Evolutionary conservation across 2,113 vertebrate genomes (phyloP).

Genomic region (Bubo bubo): DNA sequence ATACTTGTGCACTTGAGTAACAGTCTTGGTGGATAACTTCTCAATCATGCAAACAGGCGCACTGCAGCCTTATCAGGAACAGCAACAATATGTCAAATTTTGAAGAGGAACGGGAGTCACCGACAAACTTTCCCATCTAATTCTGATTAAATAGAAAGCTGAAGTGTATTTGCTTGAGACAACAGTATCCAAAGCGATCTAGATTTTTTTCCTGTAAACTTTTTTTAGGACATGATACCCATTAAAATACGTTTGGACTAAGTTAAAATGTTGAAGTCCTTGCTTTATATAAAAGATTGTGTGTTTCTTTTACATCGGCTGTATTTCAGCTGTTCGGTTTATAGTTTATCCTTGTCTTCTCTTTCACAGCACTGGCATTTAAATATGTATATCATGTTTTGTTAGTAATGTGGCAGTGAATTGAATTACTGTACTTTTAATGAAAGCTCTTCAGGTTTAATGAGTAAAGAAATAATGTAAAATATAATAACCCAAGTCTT

Average conservation of each 20-base stretch:
- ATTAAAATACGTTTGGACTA: background rate
- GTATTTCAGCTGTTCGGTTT: background rate
- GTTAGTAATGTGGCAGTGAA: conserved; percentile 15
- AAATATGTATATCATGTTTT: conserved; percentile 38
- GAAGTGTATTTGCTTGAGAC: background rate
- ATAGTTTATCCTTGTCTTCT: background rate
- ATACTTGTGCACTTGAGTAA: background rate
- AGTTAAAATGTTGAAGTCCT: background rate
- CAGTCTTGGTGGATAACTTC: background rate
- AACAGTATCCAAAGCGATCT: background rate
- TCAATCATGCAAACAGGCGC: background rate
- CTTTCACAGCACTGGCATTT: background rate
- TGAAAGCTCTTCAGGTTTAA: conserved; percentile 37
- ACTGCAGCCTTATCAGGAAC: background rate
- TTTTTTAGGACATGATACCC: background rate
- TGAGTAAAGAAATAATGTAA: conserved; percentile 52
- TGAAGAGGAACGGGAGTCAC: background rate
- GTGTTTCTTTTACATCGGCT: background rate
- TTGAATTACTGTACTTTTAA: conserved; percentile 44
- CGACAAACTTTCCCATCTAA: background rate
- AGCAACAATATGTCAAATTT: background rate
- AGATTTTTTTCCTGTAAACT: background rate
- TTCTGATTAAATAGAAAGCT: background rate
- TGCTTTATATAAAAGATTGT: background rate
- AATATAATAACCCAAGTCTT: conserved; percentile 39